Base-by-base conservation (phyloP, 2,113 vertebrate genomes). In the Zosterops hypoxanthus region DNA sequence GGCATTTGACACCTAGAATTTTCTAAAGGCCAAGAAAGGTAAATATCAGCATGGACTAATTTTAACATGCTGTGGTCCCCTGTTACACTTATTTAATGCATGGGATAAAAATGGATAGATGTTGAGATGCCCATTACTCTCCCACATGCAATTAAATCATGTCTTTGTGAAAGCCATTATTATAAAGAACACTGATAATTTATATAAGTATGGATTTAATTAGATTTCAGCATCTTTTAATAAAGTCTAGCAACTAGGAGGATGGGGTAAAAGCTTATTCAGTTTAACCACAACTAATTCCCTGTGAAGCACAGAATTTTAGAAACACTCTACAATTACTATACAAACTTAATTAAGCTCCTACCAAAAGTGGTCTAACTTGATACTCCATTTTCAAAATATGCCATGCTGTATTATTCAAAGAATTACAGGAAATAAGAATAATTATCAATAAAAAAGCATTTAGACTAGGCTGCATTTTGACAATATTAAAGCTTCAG, bases 201-300 rank as follows among this genome's bases (percentile, higher is more conserved):
- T 91, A 55, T 82, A 69, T 68, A 69, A 64, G 24, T n/a, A 59
- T 64, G 65, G 33, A 82, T 86, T 95, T 95, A 91, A 96, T 89
- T 94, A 94, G 73, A 82, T 70, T 95, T 92, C 77, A 75, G 41
- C 52, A 89, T 71, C n/a, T 83, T 86, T 92, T 92, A 96, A 95
- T 91, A 73, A 95, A 82, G 87, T 78, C 77, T 94, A 52, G 49
- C 41, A 75, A 70, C 44, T 59, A 68, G 47, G 15, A 94, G 16
- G 11, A 63, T 23, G 70, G 23, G 12, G 46, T 87, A 89, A 95
- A 77, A 91, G 9, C 56, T 69, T 59, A 11, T 26, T 57, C 39
- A 41, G 23, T 46, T 36, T 28, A 94, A 72, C 47, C 42, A 60
- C 29, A 72, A 34, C 24, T 73, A 95, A 92, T 86, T 63, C 80